phyloP scores from a whole-genome alignment of 2,113 vertebrate genomes.

The Tapirus terrestris region DNA sequence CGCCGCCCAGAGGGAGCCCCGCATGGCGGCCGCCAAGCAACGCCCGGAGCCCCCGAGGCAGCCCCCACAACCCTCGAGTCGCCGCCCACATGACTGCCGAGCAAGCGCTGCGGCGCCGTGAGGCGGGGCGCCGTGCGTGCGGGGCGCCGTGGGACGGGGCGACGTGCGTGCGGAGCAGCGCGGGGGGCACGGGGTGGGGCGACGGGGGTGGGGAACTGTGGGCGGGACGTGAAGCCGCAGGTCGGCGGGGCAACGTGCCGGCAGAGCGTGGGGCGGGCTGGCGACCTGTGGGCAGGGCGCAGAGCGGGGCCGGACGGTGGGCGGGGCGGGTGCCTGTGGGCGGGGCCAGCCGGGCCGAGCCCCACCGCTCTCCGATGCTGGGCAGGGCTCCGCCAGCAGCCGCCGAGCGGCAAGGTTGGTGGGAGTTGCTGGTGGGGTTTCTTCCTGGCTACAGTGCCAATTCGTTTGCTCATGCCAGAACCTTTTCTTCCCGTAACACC shows the following conservation, averaged over 20 bases:
- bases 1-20: not conserved
- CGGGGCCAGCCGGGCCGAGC: accelerated
- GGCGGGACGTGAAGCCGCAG: too few relatives aligned
- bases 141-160: too few relatives aligned
- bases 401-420: accelerated
- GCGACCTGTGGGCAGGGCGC: not conserved
- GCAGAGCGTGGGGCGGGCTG: too few relatives aligned
- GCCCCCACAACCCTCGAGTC: accelerated
- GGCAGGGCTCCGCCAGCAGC: not conserved
- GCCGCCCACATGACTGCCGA: not conserved
- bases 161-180: too few relatives aligned
- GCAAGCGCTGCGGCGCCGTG: accelerated
- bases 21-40: accelerated
- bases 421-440: not conserved
- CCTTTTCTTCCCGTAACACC: not conserved
- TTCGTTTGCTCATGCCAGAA: not conserved
- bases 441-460: not conserved
- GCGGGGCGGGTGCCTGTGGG: too few relatives aligned
- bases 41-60: accelerated
- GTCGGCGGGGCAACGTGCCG: too few relatives aligned
- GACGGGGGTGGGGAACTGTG: not conserved
- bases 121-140: not conserved
- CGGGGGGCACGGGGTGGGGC: not conserved
- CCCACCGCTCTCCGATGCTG: accelerated
- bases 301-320: too few relatives aligned